Base-by-base conservation (phyloP, 2,113 vertebrate genomes). In the Tupaia chinensis region DNA sequence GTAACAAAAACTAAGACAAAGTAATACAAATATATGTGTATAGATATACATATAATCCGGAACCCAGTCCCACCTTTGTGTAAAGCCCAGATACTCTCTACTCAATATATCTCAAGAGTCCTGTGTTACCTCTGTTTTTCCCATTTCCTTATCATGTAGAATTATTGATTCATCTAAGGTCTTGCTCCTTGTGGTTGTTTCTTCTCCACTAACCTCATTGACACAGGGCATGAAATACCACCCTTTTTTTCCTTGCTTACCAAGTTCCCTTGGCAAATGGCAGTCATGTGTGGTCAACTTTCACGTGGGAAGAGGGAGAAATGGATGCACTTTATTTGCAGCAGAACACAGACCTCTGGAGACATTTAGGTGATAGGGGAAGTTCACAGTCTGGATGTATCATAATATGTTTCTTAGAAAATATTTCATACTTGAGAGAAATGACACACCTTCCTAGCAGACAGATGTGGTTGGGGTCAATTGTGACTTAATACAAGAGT, bases 201-300 rank as follows among this genome's bases (percentile, higher is more conserved):
- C 54, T 91, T 63, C 15, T n/a, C n/a, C 27, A 27, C 14, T 56
- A 25, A 32, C 58, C 6, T 4, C 11, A 9, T n/a, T 0, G 3
- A 77, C 32, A 7, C 25, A 58, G 60, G 7, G n/a, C 27, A 0
- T 2, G 29, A 25, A 15, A 8, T 12, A 7, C 22, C 20, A 10
- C 1, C 16, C 68, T 11, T 53, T 27, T 65, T 23, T 65, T 23
- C 17, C 32, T 72, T 74, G 85, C 32, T 4, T 9, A 27, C 15
- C 14, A 12, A 22, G 44, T 14, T 17, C 34, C 9, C 54, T 23
- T n/a, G 4, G 10, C 32, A 61, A 68, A 61, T 7, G 65, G 54
- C 12, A 76, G 54, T 58, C 7, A 1, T 13, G 16, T 9, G 7
- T 27, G 56, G 11, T 60, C 13, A 60, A 87, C 66, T 7, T 70